Evolutionary conservation across 2,888 invertebrate genomes (phyloP).

Genomic region (Euproctis similis): DNA sequence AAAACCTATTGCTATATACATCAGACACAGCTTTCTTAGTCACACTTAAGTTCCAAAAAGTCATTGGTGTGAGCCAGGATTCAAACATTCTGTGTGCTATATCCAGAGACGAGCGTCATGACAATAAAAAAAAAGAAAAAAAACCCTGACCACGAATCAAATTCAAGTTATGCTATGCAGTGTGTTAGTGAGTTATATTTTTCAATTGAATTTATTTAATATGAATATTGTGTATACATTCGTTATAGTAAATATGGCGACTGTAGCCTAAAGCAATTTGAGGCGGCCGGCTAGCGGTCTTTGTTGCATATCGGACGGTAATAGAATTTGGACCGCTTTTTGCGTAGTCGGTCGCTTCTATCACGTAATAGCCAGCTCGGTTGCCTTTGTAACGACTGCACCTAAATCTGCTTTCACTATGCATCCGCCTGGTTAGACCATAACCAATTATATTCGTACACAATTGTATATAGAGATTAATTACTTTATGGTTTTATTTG

Average conservation of each 20-base stretch:
- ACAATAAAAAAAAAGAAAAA: conserved; percentile 1
- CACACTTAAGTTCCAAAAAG: too few relatives aligned
- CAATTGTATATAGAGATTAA: too few relatives aligned
- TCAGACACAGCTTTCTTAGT: too few relatives aligned
- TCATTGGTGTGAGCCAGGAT: too few relatives aligned
- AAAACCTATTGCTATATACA: too few relatives aligned
- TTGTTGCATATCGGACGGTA: conserved; percentile 73
- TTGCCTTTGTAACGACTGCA: conserved; percentile 71
- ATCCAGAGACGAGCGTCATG: too few relatives aligned
- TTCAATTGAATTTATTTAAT: conserved; percentile 52
- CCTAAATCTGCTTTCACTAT: conserved; percentile 59
- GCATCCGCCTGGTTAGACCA: conserved; percentile 42
- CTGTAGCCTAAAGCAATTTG: conserved; percentile 72
- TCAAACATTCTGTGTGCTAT: too few relatives aligned
- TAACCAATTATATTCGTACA: conserved; percentile 44
- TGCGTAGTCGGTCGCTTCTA: conserved; percentile 55
- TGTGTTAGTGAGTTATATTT: conserved; percentile 25
- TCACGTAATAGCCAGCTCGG: conserved; percentile 64
- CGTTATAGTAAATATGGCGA: conserved; percentile 63
- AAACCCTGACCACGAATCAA: conserved; percentile 9
- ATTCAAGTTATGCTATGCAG: conserved; percentile 7
- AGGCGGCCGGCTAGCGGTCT: conserved; percentile 64
- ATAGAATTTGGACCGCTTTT: conserved; percentile 75
- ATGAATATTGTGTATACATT: conserved; percentile 49
- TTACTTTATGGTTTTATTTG: too few relatives aligned